Evolutionary conservation across 2,797 vertebrate genomes (phyloP).

Genomic region (Poecile montanus): DNA sequence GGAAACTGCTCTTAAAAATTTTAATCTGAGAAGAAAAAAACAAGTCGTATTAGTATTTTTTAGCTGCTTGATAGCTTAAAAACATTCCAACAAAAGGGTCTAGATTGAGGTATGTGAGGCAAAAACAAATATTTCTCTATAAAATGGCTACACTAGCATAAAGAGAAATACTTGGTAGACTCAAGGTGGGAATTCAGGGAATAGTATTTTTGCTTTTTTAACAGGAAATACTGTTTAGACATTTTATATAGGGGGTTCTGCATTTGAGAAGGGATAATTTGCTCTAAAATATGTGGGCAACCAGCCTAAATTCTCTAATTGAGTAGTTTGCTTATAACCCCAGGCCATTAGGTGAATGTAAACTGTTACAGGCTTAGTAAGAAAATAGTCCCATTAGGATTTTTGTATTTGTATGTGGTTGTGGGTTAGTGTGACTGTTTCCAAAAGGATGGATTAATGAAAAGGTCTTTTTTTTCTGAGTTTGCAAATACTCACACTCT

Average conservation of each 20-base stretch:
- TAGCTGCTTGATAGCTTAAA: slow-evolving; percentile 60
- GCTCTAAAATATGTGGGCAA: slow-evolving; percentile 83
- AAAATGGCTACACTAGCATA: slow-evolving; percentile 64
- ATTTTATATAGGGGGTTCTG: slow-evolving; percentile 80
- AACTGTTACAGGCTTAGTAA: slow-evolving; percentile 82
- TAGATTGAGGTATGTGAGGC: slow-evolving; percentile 64
- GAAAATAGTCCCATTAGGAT: slow-evolving; percentile 83
- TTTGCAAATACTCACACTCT: slow-evolving; percentile 66
- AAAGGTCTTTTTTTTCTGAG: slow-evolving; percentile 74
- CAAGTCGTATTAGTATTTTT: slow-evolving; percentile 50
- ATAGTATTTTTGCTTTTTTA: slow-evolving; percentile 69
- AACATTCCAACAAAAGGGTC: slow-evolving; percentile 63
- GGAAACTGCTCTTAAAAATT: slow-evolving; percentile 37
- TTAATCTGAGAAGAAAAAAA: neutral
- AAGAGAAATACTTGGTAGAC: slow-evolving; percentile 73
- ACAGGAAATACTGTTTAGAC: slow-evolving; percentile 80
- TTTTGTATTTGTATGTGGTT: slow-evolving; percentile 79
- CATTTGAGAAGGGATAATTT: slow-evolving; percentile 81
- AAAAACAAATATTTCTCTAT: slow-evolving; percentile 75
- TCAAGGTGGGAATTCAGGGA: slow-evolving; percentile 79
- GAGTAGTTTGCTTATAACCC: slow-evolving; percentile 83
- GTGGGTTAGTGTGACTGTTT: slow-evolving; percentile 75
- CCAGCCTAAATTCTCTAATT: slow-evolving; percentile 83
- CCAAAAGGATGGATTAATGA: slow-evolving; percentile 77
- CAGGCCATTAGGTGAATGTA: slow-evolving; percentile 82